phyloP scores from a whole-genome alignment of 2,113 vertebrate genomes.

The Meles meles region DNA sequence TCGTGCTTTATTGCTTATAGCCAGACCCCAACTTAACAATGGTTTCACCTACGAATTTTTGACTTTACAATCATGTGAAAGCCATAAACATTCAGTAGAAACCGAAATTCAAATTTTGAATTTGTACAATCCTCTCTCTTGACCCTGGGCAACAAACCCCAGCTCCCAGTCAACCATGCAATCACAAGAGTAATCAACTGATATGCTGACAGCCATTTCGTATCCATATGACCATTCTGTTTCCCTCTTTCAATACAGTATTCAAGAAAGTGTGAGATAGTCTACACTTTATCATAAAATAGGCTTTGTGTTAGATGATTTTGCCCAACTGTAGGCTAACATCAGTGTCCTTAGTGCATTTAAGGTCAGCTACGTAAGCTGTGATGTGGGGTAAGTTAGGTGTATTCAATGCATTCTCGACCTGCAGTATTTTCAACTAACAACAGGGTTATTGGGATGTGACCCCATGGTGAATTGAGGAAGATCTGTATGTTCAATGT shows the following conservation, averaged over 20 bases:
- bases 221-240: background rate
- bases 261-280: background rate
- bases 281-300: background rate
- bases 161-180: background rate
- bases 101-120: background rate
- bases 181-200: background rate
- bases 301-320: background rate
- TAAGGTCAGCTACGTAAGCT: background rate
- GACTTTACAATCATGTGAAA: background rate
- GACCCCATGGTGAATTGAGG: background rate
- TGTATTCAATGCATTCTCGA: background rate
- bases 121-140: background rate
- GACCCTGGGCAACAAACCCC: background rate
- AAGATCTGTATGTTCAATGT: background rate
- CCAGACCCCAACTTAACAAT: background rate
- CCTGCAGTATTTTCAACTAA: background rate
- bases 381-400: background rate
- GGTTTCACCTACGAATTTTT: background rate
- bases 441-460: background rate
- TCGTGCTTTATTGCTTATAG: background rate
- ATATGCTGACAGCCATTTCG: background rate
- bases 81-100: background rate
- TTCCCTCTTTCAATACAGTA: background rate
- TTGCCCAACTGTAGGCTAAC: background rate
- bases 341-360: background rate